Base-by-base conservation (phyloP, 2,888 invertebrate genomes). In the Halictus ligatus region DNA sequence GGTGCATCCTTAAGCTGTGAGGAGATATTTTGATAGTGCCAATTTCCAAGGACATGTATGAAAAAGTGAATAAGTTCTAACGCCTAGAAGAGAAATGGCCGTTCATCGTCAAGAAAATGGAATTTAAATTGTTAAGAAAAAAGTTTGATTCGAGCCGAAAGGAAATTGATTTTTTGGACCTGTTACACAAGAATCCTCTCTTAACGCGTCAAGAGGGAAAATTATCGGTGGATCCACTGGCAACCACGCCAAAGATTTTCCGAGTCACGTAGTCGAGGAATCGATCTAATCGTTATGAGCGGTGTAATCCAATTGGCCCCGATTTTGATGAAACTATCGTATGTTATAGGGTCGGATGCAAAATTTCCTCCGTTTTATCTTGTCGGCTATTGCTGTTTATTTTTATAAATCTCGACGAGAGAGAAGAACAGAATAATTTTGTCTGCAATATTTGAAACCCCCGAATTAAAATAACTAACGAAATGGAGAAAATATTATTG, bases 131-230 rank as follows among this genome's bases (percentile, higher is more conserved):
- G n/a, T 58, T 58, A 58, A n/a, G 58, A n/a, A 58, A 5, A 12
- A 58, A 2, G 15, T 15, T 15, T 29, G 15, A 64, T 64, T 64
- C 25, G 29, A 15, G 64, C 29, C 64, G 29, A 18, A 64, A 29
- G 60, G 29, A 29, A 29, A 64, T 64, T 64, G 64, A 64, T 64
- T 64, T 64, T 64, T 29, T 64, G 64, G 29, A 29, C 64, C 29
- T 29, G 29, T 29, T 64, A 15, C 15, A 29, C 64, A 15, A 15
- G 64, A 64, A 64, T 64, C 29, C 29, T 29, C 75, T 76, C 76
- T 85, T 85, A 85, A 81, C 85, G 75, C 77, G 64, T 5, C 78
- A 75, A 4, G 25, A 29, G 75, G 54, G 71, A 75, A 83, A 84
- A 83, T 78, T 75, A 83, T 84, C 78, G 84, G 58, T 72, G 64